A percentile compares a stretch with the other conserved stretches of the same genome.
phyloP scores from a whole-genome alignment of 1,140 invertebrate genomes.

The Calephelis virginiensis region DNA sequence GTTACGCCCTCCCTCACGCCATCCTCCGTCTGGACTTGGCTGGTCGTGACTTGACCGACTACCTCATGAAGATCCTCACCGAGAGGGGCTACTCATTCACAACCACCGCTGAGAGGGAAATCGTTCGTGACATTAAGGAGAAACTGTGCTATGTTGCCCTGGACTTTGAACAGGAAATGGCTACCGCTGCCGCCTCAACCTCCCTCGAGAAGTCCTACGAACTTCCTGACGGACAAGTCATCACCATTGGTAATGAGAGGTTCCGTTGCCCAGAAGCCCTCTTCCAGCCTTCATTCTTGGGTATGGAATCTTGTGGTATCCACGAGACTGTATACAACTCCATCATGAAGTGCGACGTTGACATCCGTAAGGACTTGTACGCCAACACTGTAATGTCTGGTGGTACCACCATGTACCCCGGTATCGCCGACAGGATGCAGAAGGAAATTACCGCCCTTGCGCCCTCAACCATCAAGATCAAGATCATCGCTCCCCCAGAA shows the following conservation, averaged over 20 bases:
- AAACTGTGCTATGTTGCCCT: constrained; percentile 94
- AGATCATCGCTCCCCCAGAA: constrained; percentile 95
- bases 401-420: constrained; percentile 98
- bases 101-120: constrained; percentile 97
- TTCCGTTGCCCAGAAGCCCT: constrained; percentile 98
- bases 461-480: constrained; percentile 95
- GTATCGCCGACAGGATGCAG: constrained; percentile 91
- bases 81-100: constrained; percentile 98
- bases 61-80: constrained; percentile 97
- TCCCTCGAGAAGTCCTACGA: constrained; percentile 97
- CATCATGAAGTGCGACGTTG: constrained; percentile 98
- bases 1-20: constrained; percentile 86
- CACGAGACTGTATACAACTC: constrained; percentile 98
- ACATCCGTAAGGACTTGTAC: constrained; percentile 96
- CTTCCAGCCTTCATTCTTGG: constrained; percentile 96
- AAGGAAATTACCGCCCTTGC: constrained; percentile 95
- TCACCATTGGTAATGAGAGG: constrained; percentile 97
- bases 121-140: constrained; percentile 97
- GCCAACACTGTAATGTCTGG: constrained; percentile 97
- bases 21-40: constrained; percentile 94
- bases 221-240: constrained; percentile 96
- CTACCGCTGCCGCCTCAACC: constrained; percentile 93
- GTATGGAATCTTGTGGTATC: constrained; percentile 97
- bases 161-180: constrained; percentile 97
- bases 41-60: constrained; percentile 96